phyloP scores from a whole-genome alignment of 1,140 invertebrate species.

The Drosophila bocki region DNA sequence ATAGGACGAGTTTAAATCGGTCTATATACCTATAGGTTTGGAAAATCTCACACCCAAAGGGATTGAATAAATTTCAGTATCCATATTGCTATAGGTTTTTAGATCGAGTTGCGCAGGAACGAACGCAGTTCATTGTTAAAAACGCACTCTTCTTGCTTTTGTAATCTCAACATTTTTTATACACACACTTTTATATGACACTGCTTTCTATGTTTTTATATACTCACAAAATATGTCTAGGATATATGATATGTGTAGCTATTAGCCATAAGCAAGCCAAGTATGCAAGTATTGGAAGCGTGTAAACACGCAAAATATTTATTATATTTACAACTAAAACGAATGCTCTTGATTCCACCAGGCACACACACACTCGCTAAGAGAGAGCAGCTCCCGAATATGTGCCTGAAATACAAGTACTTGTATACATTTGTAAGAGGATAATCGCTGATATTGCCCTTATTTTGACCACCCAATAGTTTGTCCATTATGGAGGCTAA shows the following conservation, averaged over 20 bases:
- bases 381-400: constrained; percentile 47
- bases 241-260: constrained; percentile 45
- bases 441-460: constrained; percentile 7
- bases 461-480: constrained; percentile 18
- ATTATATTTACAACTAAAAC: constrained; percentile 39
- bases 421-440: constrained; percentile 36
- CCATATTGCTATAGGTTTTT: constrained; percentile 22
- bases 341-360: constrained; percentile 41
- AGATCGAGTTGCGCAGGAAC: constrained; percentile 46
- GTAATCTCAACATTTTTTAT: constrained; percentile 62
- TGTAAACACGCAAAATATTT: constrained; percentile 59
- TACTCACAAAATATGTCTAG: constrained; percentile 33
- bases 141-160: constrained; percentile 73
- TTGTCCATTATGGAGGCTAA: constrained; percentile 38
- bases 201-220: constrained; percentile 71
- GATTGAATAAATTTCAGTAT: neutral
- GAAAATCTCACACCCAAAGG: constrained; percentile 3
- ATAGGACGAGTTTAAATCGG: constrained; percentile 40
- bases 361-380: constrained; percentile 48
- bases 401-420: constrained; percentile 50
- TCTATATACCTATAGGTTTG: constrained; percentile 32
- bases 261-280: constrained; percentile 63
- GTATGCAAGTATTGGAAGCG: constrained; percentile 70
- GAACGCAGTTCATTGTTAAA: constrained; percentile 48
- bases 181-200: constrained; percentile 72